These are phyloP conservation scores for Nibea albiflora DNA, from an alignment of 2,113 vertebrate genomes.

Conservation along the genomic window DNA sequence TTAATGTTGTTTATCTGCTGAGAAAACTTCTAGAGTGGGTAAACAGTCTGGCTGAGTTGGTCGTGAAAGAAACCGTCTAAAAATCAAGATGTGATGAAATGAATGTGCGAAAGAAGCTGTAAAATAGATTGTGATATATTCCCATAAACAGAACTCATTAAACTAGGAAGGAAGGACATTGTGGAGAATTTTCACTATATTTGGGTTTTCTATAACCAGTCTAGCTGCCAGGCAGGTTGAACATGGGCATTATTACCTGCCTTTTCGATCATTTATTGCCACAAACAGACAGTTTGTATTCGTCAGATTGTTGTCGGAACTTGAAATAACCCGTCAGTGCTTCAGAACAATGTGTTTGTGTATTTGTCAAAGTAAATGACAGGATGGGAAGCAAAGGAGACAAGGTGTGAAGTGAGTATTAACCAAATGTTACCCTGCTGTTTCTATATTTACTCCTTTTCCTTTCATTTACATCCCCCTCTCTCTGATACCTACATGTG, in stretches of 20 bases:
- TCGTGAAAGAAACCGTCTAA: slow-evolving; percentile 5
- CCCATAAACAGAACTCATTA: slow-evolving; percentile 35
- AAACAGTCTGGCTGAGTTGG: slow-evolving; percentile 31
- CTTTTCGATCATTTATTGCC: slow-evolving; percentile 20
- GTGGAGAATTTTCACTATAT: slow-evolving; percentile 1
- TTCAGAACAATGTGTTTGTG: background rate
- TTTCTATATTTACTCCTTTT: slow-evolving; percentile 3
- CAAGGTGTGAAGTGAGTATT: background rate
- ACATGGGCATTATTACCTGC: slow-evolving; percentile 17
- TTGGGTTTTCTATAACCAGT: slow-evolving; percentile 11
- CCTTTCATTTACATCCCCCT: background rate
- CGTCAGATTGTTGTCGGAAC: background rate
- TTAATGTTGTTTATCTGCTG: slow-evolving; percentile 70
- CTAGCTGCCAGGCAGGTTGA: background rate
- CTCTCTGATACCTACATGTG: slow-evolving; percentile 19
- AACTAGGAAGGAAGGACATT: slow-evolving; percentile 10
- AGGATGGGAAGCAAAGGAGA: slow-evolving; percentile 9
- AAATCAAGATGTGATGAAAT: slow-evolving; percentile 10
- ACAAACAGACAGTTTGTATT: slow-evolving; percentile 15
- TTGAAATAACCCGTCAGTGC: background rate
- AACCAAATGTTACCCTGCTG: background rate
- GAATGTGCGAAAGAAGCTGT: background rate
- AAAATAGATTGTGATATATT: slow-evolving; percentile 14
- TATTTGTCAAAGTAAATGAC: slow-evolving; percentile 21
- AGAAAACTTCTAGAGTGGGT: slow-evolving; percentile 29